A percentile compares a stretch with the other conserved stretches of the same genome.
phyloP scores from a whole-genome alignment of 2,113 vertebrate genomes.

The Limanda limanda region DNA sequence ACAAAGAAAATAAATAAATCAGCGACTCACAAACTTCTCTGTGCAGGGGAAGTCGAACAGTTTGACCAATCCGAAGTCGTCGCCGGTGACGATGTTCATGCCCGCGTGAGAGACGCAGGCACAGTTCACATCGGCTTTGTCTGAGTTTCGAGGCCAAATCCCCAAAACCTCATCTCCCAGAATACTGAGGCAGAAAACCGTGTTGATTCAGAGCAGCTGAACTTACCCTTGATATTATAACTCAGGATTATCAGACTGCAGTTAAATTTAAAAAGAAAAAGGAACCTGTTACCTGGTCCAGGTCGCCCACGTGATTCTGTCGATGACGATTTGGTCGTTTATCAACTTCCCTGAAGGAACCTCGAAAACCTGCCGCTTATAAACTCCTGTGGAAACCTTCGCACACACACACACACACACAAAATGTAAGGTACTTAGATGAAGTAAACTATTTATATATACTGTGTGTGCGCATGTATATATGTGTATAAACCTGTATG shows the following conservation, averaged over 20 bases:
- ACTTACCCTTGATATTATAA: not conserved
- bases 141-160: conserved; percentile 94
- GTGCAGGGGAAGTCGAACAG: conserved; percentile 96
- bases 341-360: conserved; percentile 92
- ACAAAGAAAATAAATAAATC: not conserved
- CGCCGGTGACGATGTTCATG: conserved; percentile 91
- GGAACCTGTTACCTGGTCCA: conserved; percentile 90
- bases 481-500: conserved; percentile 47
- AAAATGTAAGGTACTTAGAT: not conserved
- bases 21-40: conserved; percentile 93
- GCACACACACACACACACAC: conserved; percentile 13
- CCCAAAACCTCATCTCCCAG: conserved; percentile 95
- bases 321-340: conserved; percentile 83
- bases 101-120: conserved; percentile 93
- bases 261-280: not conserved
- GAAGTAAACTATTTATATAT: not conserved
- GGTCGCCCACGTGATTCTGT: conserved; percentile 96
- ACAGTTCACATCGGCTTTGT: conserved; percentile 94
- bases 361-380: conserved; percentile 92
- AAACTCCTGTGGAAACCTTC: conserved; percentile 92
- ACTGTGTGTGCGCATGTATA: conserved; percentile 70
- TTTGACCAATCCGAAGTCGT: conserved; percentile 95
- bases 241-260: too few species aligned
- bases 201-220: not conserved
- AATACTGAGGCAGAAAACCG: conserved; percentile 75